Conservation (phyloP, 1,140 invertebrate species). For the Temnothorax nylanderi region DNA sequence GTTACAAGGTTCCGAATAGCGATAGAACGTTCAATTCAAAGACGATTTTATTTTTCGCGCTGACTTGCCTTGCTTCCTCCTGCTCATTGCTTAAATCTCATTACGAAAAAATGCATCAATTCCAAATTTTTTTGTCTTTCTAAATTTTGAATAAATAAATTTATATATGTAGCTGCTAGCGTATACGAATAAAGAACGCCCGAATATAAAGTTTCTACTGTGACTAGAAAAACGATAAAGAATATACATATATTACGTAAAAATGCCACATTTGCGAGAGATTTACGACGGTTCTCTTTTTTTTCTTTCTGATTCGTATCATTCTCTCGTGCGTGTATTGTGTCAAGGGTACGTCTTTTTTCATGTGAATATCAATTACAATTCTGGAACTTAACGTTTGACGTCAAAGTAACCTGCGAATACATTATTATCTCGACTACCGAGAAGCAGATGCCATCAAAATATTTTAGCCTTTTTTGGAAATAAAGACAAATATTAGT, state of each 20-base stretch:
- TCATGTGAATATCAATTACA: conserved; percentile 25
- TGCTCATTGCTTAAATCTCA: not conserved
- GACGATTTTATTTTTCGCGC: not conserved
- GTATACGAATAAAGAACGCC: not conserved
- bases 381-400: conserved; percentile 20
- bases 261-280: not conserved
- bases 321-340: conserved; percentile 2
- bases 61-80: not conserved
- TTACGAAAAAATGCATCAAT: not conserved
- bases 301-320: conserved; percentile 11
- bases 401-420: not conserved
- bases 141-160: not conserved
- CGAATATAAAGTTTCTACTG: not conserved
- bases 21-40: conserved; percentile 43
- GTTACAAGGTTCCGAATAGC: conserved; percentile 67
- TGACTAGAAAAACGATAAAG: not conserved
- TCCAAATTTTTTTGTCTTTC: not conserved
- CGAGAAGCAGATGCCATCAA: not conserved
- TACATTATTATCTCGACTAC: conserved; percentile 20
- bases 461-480: not conserved
- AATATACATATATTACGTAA: not conserved
- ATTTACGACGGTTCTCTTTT: not conserved
- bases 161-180: not conserved
- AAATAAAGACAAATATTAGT: not conserved
- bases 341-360: conserved; percentile 36